Base-by-base conservation (phyloP, 1,140 invertebrate species). In the Vanessa atalanta region DNA sequence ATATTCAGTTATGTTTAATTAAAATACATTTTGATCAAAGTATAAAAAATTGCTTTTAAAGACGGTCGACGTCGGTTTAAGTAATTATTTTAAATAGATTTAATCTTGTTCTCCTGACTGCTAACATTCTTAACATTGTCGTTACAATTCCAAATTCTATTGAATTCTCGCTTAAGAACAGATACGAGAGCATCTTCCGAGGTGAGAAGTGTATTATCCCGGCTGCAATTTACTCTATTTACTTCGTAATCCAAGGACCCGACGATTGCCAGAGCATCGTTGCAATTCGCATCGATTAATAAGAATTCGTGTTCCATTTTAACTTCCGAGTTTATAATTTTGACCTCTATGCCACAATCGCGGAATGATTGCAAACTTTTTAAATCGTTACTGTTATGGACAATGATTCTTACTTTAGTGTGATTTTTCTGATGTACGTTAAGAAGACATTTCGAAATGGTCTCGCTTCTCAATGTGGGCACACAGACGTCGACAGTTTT, bases 271-370 rank as follows among this genome's bases (percentile, higher is more conserved):
- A 90, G 73, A 31, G 83, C 82, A 20, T 86, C 83, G 0, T 26
- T 47, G 14, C 51, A 65, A 47, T 75, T 64, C 14, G 79, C 83
- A 64, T 92, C 87, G 23, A 92, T 77, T n/a, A 92, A 73, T 65
- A 88, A 77, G 64, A 90, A 91, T 64, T 91, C 85, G 67, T 92
- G 86, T 67, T 83, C 83, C 50, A 91, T 51, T 50, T 77, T 73
- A 3, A 87, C 73, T 14, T 64, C 48, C 2, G 82, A 76, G 14
- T 79, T 77, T 9, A 89, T 80, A 8, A 84, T 57, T 73, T 88
- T 90, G 6, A 91, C 82, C 68, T 83, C 77, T 4, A 91, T 84
- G 5, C 84, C 86, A 48, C 73, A 68, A 53, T 83, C 65, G 11
- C 70, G 50, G 14, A 90, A 78, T 37, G 53, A 51, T 47, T 79